phyloP scores from a whole-genome alignment of 2,888 invertebrate species.

The Rhingia campestris region DNA sequence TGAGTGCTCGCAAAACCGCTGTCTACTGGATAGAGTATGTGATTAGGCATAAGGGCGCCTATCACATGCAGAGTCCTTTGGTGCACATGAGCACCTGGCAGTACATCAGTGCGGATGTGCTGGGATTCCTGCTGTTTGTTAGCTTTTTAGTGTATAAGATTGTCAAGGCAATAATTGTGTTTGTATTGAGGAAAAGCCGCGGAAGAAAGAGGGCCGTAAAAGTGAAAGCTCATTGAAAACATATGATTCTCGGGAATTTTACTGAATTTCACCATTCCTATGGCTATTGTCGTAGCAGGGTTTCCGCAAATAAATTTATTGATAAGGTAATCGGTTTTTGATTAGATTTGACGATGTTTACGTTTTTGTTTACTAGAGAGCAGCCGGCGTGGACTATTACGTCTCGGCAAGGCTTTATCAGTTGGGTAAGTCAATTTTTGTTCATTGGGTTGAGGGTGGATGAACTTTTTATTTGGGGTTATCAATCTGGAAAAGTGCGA shows the following conservation, averaged over 20 bases:
- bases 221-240: constrained; percentile 55
- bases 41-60: constrained; percentile 84
- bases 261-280: neutral
- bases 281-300: neutral
- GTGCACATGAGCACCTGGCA: constrained; percentile 82
- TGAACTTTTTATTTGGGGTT: no score
- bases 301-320: neutral
- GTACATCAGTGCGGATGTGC: constrained; percentile 83
- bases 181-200: neutral
- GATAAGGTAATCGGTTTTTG: neutral
- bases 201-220: constrained; percentile 74
- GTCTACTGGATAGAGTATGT: constrained; percentile 85
- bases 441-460: no score
- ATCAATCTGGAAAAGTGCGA: no score
- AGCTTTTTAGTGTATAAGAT: constrained; percentile 60
- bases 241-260: neutral
- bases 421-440: no score
- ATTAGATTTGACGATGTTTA: neutral
- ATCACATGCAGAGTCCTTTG: constrained; percentile 84
- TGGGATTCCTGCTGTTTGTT: constrained; percentile 73
- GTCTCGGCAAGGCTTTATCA: no score
- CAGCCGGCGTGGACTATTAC: no score
- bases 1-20: constrained; percentile 83
- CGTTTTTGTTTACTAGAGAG: neutral
- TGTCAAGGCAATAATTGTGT: neutral